Conservation (phyloP, 1,140 invertebrate species). For the Cecropterus lyciades region DNA sequence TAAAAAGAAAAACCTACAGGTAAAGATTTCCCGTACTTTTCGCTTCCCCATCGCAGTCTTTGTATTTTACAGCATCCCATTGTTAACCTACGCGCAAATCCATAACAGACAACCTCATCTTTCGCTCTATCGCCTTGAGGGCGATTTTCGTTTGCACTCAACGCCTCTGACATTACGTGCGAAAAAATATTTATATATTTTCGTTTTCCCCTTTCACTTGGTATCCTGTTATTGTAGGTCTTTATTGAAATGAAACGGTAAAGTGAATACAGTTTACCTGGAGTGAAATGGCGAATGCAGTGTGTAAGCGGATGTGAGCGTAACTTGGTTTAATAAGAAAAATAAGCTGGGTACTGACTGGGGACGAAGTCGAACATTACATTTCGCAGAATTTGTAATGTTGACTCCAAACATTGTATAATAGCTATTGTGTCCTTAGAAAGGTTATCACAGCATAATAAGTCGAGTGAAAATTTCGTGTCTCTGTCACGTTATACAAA, state of each 20-base stretch:
- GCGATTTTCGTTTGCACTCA: conserved; percentile 24
- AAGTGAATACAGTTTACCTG: not conserved
- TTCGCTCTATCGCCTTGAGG: conserved; percentile 22
- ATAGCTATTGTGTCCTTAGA: no score
- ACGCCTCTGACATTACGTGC: conserved; percentile 19
- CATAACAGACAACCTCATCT: conserved; percentile 12
- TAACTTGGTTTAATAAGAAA: no score
- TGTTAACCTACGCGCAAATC: conserved; percentile 34
- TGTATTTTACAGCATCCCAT: conserved; percentile 29
- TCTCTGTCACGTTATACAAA: no score
- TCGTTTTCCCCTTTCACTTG: conserved; percentile 13
- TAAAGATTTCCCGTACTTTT: conserved; percentile 32
- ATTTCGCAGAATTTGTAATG: no score
- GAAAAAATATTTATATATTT: conserved; percentile 22
- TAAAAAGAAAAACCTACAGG: conserved; percentile 16
- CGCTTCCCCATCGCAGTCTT: conserved; percentile 27
- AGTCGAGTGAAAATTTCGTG: no score
- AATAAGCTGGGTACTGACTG: no score
- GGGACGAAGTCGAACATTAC: no score
- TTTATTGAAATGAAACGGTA: conserved; percentile 6
- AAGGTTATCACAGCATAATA: no score
- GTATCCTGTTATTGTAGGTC: conserved; percentile 6
- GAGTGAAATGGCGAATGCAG: no score
- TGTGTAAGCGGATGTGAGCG: no score
- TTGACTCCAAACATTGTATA: no score